These are phyloP conservation scores for Strongylocentrotus purpuratus DNA, from an alignment of 35 echinoderm and acorn worm species.

Conservation along the genomic window DNA sequence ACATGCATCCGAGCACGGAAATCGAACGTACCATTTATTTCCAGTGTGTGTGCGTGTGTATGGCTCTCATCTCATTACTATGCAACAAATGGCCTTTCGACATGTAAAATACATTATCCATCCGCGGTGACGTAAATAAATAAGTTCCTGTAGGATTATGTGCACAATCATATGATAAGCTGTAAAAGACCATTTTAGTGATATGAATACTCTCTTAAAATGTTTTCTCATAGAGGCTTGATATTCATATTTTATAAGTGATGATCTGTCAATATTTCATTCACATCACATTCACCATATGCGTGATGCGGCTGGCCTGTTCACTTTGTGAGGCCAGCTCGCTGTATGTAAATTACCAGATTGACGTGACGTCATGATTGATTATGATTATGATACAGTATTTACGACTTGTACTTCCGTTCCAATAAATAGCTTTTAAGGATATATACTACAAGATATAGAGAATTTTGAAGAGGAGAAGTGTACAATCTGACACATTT, in stretches of 20 bases:
- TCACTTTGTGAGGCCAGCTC: constrained; percentile 41
- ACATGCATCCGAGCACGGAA: constrained; percentile 50
- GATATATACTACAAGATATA: no score
- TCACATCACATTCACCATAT: neutral
- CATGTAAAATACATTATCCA: constrained; percentile 44
- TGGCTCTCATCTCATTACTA: constrained; percentile 44
- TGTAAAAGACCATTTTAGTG: neutral
- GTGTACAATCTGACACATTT: no score
- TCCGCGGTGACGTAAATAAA: constrained; percentile 46
- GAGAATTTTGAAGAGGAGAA: no score
- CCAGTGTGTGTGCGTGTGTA: neutral
- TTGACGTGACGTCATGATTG: constrained; percentile 45
- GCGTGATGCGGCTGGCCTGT: constrained; percentile 25
- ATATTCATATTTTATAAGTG: neutral
- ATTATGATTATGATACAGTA: constrained; percentile 39
- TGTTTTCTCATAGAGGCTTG: neutral
- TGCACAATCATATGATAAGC: neutral
- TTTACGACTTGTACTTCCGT: constrained; percentile 3
- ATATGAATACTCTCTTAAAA: neutral
- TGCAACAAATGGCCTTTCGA: constrained; percentile 56
- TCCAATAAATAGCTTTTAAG: neutral
- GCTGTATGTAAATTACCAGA: constrained; percentile 49
- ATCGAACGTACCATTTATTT: constrained; percentile 45
- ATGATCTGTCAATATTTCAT: neutral
- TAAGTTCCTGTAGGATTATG: neutral